These are phyloP conservation scores for Herminia tarsipennalis DNA, from an alignment of 2,888 invertebrate species.

Conservation along the genomic window DNA sequence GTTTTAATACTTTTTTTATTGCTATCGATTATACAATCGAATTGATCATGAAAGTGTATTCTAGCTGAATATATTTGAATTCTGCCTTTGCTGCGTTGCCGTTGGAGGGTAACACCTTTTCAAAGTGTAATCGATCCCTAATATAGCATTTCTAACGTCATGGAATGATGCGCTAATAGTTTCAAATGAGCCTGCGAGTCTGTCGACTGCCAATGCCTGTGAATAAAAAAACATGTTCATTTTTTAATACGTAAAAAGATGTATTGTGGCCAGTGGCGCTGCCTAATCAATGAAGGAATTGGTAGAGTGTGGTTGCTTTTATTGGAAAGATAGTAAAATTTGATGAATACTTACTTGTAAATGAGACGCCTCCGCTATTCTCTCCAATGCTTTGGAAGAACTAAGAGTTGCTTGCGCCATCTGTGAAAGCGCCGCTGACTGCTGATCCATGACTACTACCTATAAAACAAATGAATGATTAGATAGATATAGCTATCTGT, in stretches of 20 bases:
- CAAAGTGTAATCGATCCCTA: slow-evolving; percentile 74
- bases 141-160: slow-evolving; percentile 70
- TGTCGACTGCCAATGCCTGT: slow-evolving; percentile 72
- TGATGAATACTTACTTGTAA: slow-evolving; percentile 59
- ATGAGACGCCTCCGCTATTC: slow-evolving; percentile 74
- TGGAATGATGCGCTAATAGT: slow-evolving; percentile 64
- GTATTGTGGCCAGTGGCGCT: too few species aligned
- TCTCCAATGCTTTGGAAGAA: slow-evolving; percentile 67
- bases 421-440: slow-evolving; percentile 66
- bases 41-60: slow-evolving; percentile 25
- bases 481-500: too few species aligned
- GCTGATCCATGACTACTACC: slow-evolving; percentile 75
- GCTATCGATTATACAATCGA: background rate
- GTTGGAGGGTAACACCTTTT: slow-evolving; percentile 66
- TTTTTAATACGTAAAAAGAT: too few species aligned
- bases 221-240: background rate
- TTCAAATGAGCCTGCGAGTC: slow-evolving; percentile 68
- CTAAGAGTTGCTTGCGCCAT: slow-evolving; percentile 68
- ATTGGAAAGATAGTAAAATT: too few species aligned
- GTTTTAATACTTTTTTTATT: slow-evolving; percentile 10
- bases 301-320: too few species aligned
- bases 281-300: too few species aligned
- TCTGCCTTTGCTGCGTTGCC: slow-evolving; percentile 58
- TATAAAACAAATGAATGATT: slow-evolving; percentile 31
- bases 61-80: slow-evolving; percentile 57